Conservation (phyloP, 2,113 vertebrate species). For the Salvator merianae region DNA sequence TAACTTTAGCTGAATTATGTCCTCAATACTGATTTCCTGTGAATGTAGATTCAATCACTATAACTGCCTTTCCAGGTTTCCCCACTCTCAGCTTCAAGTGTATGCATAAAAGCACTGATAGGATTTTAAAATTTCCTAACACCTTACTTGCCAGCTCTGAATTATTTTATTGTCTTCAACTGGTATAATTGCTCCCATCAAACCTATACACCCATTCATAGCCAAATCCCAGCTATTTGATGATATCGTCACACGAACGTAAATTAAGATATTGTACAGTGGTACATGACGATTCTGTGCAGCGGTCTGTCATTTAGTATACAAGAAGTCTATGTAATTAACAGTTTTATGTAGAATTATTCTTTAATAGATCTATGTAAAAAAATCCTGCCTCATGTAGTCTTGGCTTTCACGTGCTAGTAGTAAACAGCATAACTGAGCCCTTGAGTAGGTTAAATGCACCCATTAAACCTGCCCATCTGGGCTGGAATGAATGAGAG, state of each 20-base stretch:
- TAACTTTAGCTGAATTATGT: not conserved
- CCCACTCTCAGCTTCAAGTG: not conserved
- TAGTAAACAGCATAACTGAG: not conserved
- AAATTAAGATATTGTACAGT: constrained; percentile 56
- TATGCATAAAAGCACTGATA: constrained; percentile 24
- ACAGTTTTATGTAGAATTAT: constrained; percentile 67
- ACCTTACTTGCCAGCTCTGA: constrained; percentile 43
- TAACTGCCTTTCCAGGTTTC: constrained; percentile 1
- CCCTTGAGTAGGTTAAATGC: constrained; percentile 50
- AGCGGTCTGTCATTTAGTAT: constrained; percentile 60
- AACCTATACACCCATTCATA: too few species aligned
- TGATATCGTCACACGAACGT: constrained; percentile 51
- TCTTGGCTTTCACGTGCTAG: not conserved
- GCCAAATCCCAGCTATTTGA: constrained; percentile 39
- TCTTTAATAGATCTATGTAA: constrained; percentile 58
- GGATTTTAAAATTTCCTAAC: constrained; percentile 40
- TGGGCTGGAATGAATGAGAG: constrained; percentile 31
- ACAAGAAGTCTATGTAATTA: constrained; percentile 62
- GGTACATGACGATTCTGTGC: not conserved
- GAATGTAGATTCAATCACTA: not conserved
- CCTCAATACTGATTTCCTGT: not conserved
- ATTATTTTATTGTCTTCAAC: constrained; percentile 16
- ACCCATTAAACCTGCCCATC: constrained; percentile 46
- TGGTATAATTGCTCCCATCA: not conserved
- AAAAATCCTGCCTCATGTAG: not conserved